phyloP scores from a whole-genome alignment of 2,113 vertebrate species.

The Spea multiplicata region DNA sequence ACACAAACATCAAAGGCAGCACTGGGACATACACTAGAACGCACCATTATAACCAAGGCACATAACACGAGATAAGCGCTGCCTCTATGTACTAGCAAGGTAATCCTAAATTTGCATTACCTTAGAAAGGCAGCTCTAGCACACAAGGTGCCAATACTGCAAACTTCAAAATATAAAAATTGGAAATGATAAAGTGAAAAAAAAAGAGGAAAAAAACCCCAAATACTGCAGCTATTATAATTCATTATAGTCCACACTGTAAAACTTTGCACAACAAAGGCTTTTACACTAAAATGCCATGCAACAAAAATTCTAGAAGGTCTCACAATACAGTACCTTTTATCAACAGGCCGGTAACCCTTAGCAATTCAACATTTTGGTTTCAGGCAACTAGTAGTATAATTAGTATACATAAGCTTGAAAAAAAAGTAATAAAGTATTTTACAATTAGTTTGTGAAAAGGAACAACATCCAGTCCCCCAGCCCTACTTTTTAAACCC shows the following conservation, averaged over 20 bases:
- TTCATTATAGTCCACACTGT: slow-evolving; percentile 13
- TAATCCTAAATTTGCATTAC: neutral
- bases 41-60: slow-evolving; percentile 5
- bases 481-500: no score
- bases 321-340: neutral
- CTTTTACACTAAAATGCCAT: neutral
- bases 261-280: neutral
- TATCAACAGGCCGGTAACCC: neutral
- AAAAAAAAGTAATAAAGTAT: no score
- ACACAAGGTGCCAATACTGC: neutral
- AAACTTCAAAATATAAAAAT: neutral
- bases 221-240: neutral
- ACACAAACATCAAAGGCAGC: neutral
- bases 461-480: no score
- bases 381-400: neutral
- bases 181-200: neutral
- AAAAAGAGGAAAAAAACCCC: neutral
- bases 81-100: neutral
- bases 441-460: no score
- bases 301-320: slow-evolving; percentile 12
- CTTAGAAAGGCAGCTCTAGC: neutral
- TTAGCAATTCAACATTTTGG: neutral
- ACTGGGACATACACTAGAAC: slow-evolving; percentile 6
- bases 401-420: neutral
- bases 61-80: neutral